A percentile compares a stretch with the other conserved stretches of the same genome.
Conservation (phyloP, 1,140 invertebrate species). For the Bathynomus jamesi region DNA sequence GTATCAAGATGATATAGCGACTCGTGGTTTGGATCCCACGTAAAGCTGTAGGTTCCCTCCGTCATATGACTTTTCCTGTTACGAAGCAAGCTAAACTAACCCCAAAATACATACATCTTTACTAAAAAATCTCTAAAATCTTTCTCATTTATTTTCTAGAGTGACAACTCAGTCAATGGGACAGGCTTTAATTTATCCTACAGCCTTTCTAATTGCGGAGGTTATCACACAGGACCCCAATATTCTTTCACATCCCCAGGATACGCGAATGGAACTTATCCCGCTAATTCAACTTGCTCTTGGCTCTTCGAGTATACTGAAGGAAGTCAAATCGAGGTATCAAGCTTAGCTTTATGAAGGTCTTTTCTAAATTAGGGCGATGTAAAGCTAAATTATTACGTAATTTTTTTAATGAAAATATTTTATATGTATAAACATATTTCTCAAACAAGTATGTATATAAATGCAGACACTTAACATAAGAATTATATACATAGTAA, state of each 20-base stretch:
- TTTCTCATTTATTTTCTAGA: not conserved
- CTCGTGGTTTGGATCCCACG: too few species aligned
- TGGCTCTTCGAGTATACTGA: constrained; percentile 58
- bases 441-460: too few species aligned
- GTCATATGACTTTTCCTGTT: too few species aligned
- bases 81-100: not conserved
- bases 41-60: too few species aligned
- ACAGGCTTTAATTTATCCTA: constrained; percentile 23
- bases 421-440: too few species aligned
- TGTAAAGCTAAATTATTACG: too few species aligned
- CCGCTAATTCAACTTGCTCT: constrained; percentile 61
- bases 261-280: constrained; percentile 74
- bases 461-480: too few species aligned
- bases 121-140: not conserved
- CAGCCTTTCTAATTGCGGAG: constrained; percentile 53
- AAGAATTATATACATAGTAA: too few species aligned
- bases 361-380: too few species aligned
- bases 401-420: too few species aligned
- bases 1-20: too few species aligned
- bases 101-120: not conserved
- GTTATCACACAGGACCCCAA: constrained; percentile 52
- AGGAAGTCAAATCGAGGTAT: constrained; percentile 57
- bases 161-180: constrained; percentile 1
- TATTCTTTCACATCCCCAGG: constrained; percentile 63
- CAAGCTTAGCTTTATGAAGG: too few species aligned